Conservation (phyloP, 2,797 vertebrate species). For the Microctenopoma stevenorrisi region DNA sequence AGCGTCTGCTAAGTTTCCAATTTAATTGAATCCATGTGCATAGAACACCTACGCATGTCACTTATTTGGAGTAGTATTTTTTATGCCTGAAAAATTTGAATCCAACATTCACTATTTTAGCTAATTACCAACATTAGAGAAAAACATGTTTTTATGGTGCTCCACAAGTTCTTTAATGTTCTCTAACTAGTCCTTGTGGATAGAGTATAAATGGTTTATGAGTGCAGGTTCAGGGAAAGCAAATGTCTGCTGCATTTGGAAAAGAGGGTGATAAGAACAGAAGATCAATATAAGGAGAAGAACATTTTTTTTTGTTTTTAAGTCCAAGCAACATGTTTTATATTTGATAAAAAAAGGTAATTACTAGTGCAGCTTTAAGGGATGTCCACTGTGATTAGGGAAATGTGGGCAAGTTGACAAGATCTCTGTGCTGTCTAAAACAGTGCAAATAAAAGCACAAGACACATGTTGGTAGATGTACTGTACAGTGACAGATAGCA, state of each 20-base stretch:
- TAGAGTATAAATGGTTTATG: not conserved
- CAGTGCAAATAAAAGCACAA: constrained; percentile 10
- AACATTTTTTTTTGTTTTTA: not conserved
- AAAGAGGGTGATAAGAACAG: not conserved
- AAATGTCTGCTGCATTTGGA: not conserved
- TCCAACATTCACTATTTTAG: constrained; percentile 4
- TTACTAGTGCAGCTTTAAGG: constrained; percentile 39
- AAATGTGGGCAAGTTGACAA: not conserved
- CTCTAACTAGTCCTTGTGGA: not conserved
- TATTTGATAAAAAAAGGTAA: not conserved
- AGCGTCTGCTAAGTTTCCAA: not conserved
- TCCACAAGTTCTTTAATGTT: not conserved
- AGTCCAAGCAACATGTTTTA: not conserved
- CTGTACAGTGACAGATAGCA: constrained; percentile 8
- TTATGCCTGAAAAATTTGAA: not conserved
- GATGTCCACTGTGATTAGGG: constrained; percentile 14
- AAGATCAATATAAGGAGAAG: not conserved
- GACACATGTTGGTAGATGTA: constrained; percentile 20
- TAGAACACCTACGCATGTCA: not conserved
- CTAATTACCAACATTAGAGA: not conserved
- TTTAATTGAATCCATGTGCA: not conserved
- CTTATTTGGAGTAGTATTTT: not conserved
- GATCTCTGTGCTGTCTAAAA: not conserved
- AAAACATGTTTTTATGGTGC: not conserved
- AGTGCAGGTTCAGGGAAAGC: not conserved